These are phyloP conservation scores for Zaprionus lineosus DNA, from an alignment of 2,888 invertebrate genomes.

Conservation along the genomic window DNA sequence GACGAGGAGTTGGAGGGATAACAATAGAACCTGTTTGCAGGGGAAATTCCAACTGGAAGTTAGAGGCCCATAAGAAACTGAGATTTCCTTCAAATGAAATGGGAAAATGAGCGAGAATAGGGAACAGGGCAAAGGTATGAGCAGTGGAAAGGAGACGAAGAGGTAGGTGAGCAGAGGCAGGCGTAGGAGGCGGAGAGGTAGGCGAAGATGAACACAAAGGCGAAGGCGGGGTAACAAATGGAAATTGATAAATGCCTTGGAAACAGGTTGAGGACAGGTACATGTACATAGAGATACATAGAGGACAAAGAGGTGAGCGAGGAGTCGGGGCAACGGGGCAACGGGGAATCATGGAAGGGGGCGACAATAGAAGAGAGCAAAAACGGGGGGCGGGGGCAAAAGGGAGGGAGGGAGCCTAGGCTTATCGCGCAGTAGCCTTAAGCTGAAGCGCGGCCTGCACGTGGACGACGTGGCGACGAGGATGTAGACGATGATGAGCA, in stretches of 20 bases:
- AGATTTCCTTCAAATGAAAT: slow-evolving; percentile 72
- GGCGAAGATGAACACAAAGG: slow-evolving; percentile 6
- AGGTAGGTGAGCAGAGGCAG: too few species aligned
- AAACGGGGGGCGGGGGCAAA: slow-evolving; percentile 10
- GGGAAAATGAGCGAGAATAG: slow-evolving; percentile 61
- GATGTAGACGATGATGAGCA: too few species aligned
- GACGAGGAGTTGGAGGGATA: slow-evolving; percentile 23
- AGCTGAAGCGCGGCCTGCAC: slow-evolving; percentile 67
- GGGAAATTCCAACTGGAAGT: slow-evolving; percentile 72
- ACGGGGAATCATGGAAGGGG: background rate
- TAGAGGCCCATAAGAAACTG: slow-evolving; percentile 56
- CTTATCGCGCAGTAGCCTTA: slow-evolving; percentile 58
- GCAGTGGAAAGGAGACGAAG: too few species aligned
- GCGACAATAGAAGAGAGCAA: too few species aligned
- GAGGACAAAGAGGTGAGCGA: slow-evolving; percentile 7
- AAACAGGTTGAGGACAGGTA: slow-evolving; percentile 75
- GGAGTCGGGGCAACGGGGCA: slow-evolving; percentile 4
- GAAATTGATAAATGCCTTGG: slow-evolving; percentile 66
- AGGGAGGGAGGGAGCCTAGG: slow-evolving; percentile 8
- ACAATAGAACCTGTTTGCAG: slow-evolving; percentile 73
- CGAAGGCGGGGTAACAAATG: slow-evolving; percentile 34
- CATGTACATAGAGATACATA: slow-evolving; percentile 12
- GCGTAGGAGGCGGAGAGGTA: too few species aligned
- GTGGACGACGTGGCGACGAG: slow-evolving; percentile 64
- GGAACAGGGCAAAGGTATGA: slow-evolving; percentile 12